A percentile compares a stretch with the other conserved stretches of the same genome.
phyloP scores from a whole-genome alignment of 2,888 invertebrate genomes.

The Drymonia ruficornis region DNA sequence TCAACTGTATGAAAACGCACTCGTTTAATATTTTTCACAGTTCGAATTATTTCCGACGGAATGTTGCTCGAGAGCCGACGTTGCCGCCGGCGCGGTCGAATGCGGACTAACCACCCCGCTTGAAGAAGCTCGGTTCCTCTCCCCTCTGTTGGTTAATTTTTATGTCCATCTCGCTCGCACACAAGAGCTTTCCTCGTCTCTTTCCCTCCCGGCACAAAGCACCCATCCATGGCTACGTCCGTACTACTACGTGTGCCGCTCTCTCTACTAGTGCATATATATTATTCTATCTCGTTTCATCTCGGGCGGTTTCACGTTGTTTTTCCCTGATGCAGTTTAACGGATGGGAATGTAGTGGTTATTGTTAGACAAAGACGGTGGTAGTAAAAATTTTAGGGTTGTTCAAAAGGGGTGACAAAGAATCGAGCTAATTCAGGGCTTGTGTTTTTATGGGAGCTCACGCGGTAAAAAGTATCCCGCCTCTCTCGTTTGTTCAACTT shows the following conservation, averaged over 20 bases:
- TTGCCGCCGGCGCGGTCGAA: conserved; percentile 77
- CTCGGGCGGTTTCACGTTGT: conserved; percentile 82
- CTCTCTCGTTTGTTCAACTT: conserved; percentile 83
- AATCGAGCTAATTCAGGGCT: conserved; percentile 84
- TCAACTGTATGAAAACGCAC: conserved; percentile 61
- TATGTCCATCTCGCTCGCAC: conserved; percentile 69
- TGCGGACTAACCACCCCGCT: conserved; percentile 84
- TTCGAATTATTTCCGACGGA: conserved; percentile 67
- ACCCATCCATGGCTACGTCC: conserved; percentile 67
- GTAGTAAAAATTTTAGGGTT: conserved; percentile 82
- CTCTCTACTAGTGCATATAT: conserved; percentile 83
- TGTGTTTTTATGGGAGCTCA: conserved; percentile 80
- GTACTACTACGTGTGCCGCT: conserved; percentile 78
- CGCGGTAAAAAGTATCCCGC: conserved; percentile 84
- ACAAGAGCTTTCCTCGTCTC: conserved; percentile 71
- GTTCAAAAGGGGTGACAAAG: conserved; percentile 83
- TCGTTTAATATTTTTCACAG: conserved; percentile 72
- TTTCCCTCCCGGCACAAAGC: conserved; percentile 67
- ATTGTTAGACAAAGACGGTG: conserved; percentile 84
- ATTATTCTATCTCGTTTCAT: conserved; percentile 85
- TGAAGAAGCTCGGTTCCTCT: conserved; percentile 81
- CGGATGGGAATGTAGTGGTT: conserved; percentile 84
- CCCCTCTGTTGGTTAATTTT: conserved; percentile 83
- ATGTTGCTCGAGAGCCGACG: conserved; percentile 56
- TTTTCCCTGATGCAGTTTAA: conserved; percentile 85